phyloP scores from a whole-genome alignment of 2,113 vertebrate species.

The Noturus placidus region DNA sequence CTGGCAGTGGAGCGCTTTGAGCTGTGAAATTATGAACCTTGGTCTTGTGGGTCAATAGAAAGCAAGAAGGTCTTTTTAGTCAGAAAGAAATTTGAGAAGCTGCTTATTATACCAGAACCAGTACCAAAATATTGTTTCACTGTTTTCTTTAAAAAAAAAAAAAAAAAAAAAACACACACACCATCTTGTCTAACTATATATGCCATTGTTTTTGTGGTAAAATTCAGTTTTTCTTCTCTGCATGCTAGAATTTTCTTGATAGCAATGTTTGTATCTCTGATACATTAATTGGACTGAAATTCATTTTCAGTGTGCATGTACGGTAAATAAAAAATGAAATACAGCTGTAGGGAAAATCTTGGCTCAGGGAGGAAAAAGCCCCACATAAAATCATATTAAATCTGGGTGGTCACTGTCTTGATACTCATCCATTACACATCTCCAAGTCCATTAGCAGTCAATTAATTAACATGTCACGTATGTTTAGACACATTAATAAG shows the following conservation, averaged over 20 bases:
- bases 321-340: background rate
- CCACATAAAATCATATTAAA: background rate
- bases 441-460: constrained; percentile 25
- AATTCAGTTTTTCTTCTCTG: background rate
- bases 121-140: background rate
- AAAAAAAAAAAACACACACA: too few species aligned
- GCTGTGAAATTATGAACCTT: background rate
- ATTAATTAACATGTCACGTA: background rate
- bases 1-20: background rate
- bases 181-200: background rate
- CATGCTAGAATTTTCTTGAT: background rate
- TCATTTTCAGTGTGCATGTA: background rate
- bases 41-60: background rate
- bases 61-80: background rate
- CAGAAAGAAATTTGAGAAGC: background rate
- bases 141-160: too few species aligned
- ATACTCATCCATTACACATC: constrained; percentile 20
- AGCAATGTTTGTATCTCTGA: background rate
- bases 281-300: background rate
- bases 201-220: background rate
- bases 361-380: background rate
- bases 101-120: background rate
- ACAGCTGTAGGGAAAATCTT: background rate
- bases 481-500: constrained; percentile 33
- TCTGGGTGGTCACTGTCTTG: constrained; percentile 8